Percentiles rank a stretch among this genome's conserved stretches.
Conservation (phyloP, 2,888 invertebrate genomes). For the Acanthoscelides obtectus region DNA sequence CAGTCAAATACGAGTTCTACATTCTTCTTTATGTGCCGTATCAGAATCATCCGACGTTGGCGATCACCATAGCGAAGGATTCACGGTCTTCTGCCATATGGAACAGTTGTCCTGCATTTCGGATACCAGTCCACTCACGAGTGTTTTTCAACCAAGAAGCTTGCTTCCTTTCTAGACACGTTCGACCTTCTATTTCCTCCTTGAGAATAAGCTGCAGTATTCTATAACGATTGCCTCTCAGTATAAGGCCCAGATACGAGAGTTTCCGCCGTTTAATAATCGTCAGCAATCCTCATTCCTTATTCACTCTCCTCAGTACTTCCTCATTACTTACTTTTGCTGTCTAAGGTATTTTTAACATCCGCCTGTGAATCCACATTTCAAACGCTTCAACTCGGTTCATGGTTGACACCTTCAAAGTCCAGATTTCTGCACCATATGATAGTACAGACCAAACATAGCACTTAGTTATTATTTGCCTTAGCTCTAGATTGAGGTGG, state of each 20-base stretch:
- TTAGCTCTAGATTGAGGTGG: neutral
- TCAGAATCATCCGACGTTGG: no score
- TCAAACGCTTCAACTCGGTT: conserved; percentile 1
- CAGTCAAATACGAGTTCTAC: no score
- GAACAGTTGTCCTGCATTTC: no score
- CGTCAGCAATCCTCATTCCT: neutral
- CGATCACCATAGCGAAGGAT: no score
- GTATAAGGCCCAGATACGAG: neutral
- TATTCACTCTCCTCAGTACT: neutral
- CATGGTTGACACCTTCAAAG: neutral
- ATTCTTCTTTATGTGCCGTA: no score
- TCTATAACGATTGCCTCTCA: neutral
- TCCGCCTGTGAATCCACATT: neutral
- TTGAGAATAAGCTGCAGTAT: neutral
- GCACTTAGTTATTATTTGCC: neutral
- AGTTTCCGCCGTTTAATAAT: neutral
- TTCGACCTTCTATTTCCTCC: neutral
- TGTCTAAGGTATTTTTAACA: neutral
- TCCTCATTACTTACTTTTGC: neutral
- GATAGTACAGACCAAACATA: neutral
- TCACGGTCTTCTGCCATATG: no score
- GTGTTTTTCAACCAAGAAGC: no score
- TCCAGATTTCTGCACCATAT: neutral
- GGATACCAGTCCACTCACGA: no score
- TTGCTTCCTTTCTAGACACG: neutral